Conservation (phyloP, 2,888 invertebrate species). For the Clitarchus hookeri region DNA sequence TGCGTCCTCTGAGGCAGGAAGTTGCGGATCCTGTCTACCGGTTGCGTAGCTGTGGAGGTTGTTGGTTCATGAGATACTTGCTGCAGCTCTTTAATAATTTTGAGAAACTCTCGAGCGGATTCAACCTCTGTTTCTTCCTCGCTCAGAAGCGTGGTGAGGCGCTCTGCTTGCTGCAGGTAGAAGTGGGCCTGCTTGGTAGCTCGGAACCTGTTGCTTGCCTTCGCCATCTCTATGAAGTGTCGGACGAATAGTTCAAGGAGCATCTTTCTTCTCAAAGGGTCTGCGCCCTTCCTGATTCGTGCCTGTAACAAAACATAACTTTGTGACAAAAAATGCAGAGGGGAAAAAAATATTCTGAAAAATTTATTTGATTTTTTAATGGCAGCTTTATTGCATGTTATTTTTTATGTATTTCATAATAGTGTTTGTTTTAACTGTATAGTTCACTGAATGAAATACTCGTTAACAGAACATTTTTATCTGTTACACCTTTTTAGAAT, state of each 20-base stretch:
- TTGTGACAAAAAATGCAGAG: too few species aligned
- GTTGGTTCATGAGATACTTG: neutral
- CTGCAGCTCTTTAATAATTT: neutral
- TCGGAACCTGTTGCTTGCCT: slow-evolving; percentile 65
- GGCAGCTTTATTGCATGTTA: too few species aligned
- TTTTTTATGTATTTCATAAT: too few species aligned
- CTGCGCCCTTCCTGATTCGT: slow-evolving; percentile 30
- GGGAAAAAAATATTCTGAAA: too few species aligned
- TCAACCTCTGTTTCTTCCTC: slow-evolving; percentile 55
- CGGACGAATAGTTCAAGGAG: slow-evolving; percentile 72
- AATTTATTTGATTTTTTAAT: too few species aligned
- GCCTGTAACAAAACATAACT: slow-evolving; percentile 26
- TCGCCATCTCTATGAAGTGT: slow-evolving; percentile 73
- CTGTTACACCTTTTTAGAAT: too few species aligned
- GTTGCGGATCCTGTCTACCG: neutral
- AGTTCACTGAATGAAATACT: too few species aligned
- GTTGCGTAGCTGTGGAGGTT: neutral
- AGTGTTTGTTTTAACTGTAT: too few species aligned
- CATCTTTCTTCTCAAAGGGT: slow-evolving; percentile 55
- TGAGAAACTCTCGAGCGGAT: neutral
- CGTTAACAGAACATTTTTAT: too few species aligned
- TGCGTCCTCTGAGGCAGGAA: neutral
- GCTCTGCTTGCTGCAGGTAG: slow-evolving; percentile 72
- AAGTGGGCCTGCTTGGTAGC: slow-evolving; percentile 65
- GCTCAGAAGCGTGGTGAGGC: slow-evolving; percentile 65